Conservation (phyloP, 2,888 invertebrate genomes). For the Molorchus minor region DNA sequence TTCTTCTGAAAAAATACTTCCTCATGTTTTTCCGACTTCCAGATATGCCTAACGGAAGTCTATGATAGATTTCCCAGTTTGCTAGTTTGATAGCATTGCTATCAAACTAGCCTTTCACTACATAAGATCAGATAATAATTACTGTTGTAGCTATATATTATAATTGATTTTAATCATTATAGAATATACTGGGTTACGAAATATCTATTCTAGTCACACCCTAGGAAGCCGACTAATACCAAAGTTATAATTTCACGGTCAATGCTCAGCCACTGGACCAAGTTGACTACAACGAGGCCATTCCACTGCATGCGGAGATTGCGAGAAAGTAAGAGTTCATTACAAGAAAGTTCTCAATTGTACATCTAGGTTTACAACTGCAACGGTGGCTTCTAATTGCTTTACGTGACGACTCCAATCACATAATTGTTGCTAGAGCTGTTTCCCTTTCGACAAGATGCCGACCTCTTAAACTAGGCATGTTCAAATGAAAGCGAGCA, state of each 20-base stretch:
- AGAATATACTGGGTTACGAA: too few species aligned
- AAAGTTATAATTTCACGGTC: slow-evolving; percentile 33
- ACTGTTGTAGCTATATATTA: too few species aligned
- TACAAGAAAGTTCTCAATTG: slow-evolving; percentile 30
- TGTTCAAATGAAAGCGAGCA: slow-evolving; percentile 9
- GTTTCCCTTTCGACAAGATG: slow-evolving; percentile 1
- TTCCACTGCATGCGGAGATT: slow-evolving; percentile 20
- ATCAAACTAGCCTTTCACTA: too few species aligned
- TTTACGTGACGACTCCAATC: slow-evolving; percentile 14
- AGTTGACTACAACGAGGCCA: slow-evolving; percentile 20
- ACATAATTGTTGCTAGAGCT: slow-evolving; percentile 1
- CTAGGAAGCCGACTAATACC: slow-evolving; percentile 7
- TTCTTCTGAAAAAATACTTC: too few species aligned
- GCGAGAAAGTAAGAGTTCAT: slow-evolving; percentile 37
- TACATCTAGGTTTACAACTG: slow-evolving; percentile 13
- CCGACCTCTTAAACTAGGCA: neutral
- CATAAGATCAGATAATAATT: too few species aligned
- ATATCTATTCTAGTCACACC: too few species aligned
- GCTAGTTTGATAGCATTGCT: too few species aligned
- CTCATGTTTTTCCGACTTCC: too few species aligned
- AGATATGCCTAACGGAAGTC: too few species aligned
- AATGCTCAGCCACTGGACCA: slow-evolving; percentile 31
- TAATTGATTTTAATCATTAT: too few species aligned
- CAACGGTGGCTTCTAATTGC: slow-evolving; percentile 11
- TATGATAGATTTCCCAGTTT: too few species aligned